Percentiles rank a stretch among this genome's conserved stretches.
phyloP scores from a whole-genome alignment of 1,140 invertebrate species.

The Caenorhabditis remanei region DNA sequence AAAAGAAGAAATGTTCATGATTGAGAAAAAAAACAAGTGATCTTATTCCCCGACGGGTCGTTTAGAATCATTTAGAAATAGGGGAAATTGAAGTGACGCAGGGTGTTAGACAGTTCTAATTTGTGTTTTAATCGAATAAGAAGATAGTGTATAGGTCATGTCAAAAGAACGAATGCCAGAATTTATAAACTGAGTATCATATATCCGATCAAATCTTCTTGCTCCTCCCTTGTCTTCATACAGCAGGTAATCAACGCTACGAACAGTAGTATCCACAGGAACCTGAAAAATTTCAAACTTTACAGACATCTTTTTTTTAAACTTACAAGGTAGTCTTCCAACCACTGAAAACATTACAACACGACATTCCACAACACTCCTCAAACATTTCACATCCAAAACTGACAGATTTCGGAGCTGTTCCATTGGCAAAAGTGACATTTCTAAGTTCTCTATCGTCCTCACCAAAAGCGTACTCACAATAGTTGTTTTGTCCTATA shows the following conservation, averaged over 20 bases:
- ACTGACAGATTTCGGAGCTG: background rate
- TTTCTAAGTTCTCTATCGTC: background rate
- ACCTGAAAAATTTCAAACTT: background rate
- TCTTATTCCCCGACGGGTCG: background rate
- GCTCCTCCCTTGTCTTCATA: background rate
- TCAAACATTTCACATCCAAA: constrained; percentile 7
- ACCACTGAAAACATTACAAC: background rate
- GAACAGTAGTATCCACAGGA: background rate
- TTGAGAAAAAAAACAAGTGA: background rate
- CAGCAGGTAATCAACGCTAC: background rate
- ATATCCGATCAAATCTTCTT: too few relatives aligned
- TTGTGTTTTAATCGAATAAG: background rate
- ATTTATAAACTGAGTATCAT: too few relatives aligned
- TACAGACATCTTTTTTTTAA: background rate
- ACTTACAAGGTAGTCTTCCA: background rate
- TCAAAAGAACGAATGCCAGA: too few relatives aligned
- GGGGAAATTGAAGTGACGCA: background rate
- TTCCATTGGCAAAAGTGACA: constrained; percentile 3
- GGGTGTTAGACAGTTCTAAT: background rate
- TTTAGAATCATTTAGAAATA: background rate
- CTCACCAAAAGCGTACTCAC: background rate
- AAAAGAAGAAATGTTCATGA: constrained; percentile 17
- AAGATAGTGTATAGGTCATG: too few relatives aligned
- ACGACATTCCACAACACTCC: background rate
- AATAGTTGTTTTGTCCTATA: background rate